A percentile compares a stretch with the other conserved stretches of the same genome.
phyloP scores from a whole-genome alignment of 2,113 vertebrate genomes.

The Mormoops blainvillei region DNA sequence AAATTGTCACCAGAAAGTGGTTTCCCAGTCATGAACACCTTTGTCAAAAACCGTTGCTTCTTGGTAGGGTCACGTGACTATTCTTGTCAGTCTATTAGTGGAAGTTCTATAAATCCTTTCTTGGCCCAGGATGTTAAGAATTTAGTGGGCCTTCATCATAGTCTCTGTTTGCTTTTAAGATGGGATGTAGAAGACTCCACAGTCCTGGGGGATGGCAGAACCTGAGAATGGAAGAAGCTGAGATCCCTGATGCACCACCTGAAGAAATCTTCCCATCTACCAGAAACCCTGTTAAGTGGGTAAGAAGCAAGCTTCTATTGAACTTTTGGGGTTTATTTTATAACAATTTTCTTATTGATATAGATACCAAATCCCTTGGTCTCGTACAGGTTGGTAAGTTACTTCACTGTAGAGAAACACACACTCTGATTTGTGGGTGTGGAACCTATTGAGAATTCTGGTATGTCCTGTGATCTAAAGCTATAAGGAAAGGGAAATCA shows the following conservation, averaged over 20 bases:
- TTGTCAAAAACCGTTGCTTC: background rate
- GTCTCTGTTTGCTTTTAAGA: background rate
- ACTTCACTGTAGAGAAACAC: background rate
- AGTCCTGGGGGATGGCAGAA: background rate
- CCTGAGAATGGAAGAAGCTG: background rate
- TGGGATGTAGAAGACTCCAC: background rate
- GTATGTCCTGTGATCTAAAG: background rate
- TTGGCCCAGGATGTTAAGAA: background rate
- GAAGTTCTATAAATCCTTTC: background rate
- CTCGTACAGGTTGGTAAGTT: background rate
- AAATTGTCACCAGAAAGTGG: background rate
- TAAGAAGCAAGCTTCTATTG: background rate
- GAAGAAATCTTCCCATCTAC: background rate
- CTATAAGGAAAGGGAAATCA: background rate
- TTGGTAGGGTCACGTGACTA: background rate
- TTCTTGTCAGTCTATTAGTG: background rate
- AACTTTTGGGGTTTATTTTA: constrained; percentile 12
- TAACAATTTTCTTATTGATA: background rate
- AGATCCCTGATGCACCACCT: background rate
- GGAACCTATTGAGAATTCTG: background rate
- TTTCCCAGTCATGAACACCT: background rate
- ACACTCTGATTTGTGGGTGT: background rate
- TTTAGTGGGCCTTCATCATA: background rate
- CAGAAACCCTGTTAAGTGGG: background rate
- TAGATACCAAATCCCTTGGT: background rate